Evolutionary conservation across 2,888 invertebrate genomes (phyloP).

Genomic region (Elegia similella): DNA sequence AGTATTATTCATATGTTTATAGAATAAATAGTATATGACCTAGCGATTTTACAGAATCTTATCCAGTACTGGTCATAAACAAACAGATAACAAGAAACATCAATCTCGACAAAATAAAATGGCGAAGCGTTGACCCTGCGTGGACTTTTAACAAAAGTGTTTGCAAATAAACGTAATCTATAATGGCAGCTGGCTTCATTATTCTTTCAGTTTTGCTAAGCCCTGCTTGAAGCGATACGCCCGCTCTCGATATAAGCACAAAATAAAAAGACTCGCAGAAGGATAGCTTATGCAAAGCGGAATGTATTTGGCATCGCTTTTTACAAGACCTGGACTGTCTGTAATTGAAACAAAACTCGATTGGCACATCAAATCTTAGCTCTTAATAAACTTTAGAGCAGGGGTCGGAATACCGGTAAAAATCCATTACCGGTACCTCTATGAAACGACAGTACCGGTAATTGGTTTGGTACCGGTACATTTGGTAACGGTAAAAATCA

Average conservation of each 20-base stretch:
- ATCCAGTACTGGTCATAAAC: neutral
- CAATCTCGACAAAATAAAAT: slow-evolving; percentile 11
- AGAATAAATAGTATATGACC: neutral
- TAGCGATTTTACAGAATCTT: neutral
- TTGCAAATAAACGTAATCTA: slow-evolving; percentile 23
- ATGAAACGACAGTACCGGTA: too few relatives aligned
- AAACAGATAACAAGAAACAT: slow-evolving; percentile 8
- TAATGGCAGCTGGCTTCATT: slow-evolving; percentile 45
- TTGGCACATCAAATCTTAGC: too few relatives aligned
- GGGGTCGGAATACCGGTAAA: too few relatives aligned
- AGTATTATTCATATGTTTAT: too few relatives aligned
- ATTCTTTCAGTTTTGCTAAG: slow-evolving; percentile 44
- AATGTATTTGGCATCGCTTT: too few relatives aligned
- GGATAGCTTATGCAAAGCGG: neutral
- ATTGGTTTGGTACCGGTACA: too few relatives aligned
- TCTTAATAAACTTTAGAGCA: too few relatives aligned
- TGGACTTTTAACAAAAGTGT: slow-evolving; percentile 17
- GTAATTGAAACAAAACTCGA: too few relatives aligned
- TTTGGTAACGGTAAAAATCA: too few relatives aligned
- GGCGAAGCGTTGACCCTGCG: slow-evolving; percentile 8
- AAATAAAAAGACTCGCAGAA: slow-evolving; percentile 20
- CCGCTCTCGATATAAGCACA: slow-evolving; percentile 43
- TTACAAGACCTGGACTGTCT: too few relatives aligned
- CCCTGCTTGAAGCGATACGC: slow-evolving; percentile 36
- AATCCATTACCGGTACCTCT: too few relatives aligned